Conservation (phyloP, 2,113 vertebrate genomes). For the Mustela nigripes region DNA sequence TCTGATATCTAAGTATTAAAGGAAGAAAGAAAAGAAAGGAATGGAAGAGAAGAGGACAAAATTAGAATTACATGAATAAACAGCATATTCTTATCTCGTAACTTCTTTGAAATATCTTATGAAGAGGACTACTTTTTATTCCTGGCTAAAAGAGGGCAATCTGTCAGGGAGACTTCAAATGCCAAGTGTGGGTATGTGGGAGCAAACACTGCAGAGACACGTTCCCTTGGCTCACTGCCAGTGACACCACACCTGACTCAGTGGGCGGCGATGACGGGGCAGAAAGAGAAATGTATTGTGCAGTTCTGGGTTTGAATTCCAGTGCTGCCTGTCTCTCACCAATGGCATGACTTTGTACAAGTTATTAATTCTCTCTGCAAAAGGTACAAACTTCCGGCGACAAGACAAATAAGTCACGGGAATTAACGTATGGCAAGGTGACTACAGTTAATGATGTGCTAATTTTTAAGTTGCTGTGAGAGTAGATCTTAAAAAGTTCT, state of each 20-base stretch:
- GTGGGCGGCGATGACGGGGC: not conserved
- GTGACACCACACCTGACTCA: not conserved
- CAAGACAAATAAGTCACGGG: not conserved
- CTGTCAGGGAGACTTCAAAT: not conserved
- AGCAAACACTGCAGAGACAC: not conserved
- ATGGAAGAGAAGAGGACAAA: not conserved
- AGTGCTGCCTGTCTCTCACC: not conserved
- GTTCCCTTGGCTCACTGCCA: not conserved
- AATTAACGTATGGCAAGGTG: not conserved
- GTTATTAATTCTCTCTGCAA: not conserved
- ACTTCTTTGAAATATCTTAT: not conserved
- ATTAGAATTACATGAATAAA: not conserved
- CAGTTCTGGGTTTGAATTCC: not conserved
- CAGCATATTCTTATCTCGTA: not conserved
- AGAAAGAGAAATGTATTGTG: not conserved
- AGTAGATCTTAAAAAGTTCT: not conserved
- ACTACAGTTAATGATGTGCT: not conserved
- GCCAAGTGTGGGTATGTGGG: not conserved
- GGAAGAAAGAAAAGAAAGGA: not conserved
- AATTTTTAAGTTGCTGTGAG: not conserved
- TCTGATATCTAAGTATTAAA: not conserved
- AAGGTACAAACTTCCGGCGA: not conserved
- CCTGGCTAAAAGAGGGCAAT: not conserved
- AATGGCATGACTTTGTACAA: not conserved
- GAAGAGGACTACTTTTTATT: not conserved